Conservation (phyloP, 2,888 invertebrate genomes). For the Andrena dorsata region DNA sequence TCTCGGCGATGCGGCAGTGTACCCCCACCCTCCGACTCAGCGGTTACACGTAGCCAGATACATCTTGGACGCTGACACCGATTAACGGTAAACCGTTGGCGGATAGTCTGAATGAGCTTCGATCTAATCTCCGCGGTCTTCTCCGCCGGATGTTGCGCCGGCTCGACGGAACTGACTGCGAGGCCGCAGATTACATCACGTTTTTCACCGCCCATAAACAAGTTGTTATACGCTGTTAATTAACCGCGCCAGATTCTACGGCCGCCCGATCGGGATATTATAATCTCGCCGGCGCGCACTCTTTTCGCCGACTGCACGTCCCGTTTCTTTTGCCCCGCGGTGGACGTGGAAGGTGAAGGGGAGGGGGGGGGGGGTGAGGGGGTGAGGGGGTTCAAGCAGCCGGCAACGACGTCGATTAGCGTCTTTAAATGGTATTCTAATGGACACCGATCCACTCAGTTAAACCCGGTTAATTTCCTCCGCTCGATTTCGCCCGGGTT, state of each 20-base stretch:
- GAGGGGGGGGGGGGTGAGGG: too few species aligned
- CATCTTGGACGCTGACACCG: slow-evolving; percentile 32
- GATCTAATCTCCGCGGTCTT: slow-evolving; percentile 45
- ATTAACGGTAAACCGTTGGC: slow-evolving; percentile 52
- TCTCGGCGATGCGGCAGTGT: background rate
- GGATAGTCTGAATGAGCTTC: slow-evolving; percentile 37
- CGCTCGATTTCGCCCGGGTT: background rate
- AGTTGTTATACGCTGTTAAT: slow-evolving; percentile 37
- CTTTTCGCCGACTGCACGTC: slow-evolving; percentile 3
- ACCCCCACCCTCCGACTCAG: background rate
- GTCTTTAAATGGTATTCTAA: slow-evolving; percentile 32
- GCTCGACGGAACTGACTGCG: slow-evolving; percentile 14
- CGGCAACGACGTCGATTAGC: slow-evolving; percentile 16
- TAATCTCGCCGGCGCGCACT: slow-evolving; percentile 4
- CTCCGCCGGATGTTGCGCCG: background rate
- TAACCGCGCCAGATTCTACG: slow-evolving; percentile 19
- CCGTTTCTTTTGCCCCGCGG: slow-evolving; percentile 13
- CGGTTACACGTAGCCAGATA: background rate
- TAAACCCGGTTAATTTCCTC: slow-evolving; percentile 22
- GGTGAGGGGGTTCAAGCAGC: background rate
- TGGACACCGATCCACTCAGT: slow-evolving; percentile 31
- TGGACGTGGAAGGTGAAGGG: background rate
- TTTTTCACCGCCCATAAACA: slow-evolving; percentile 28
- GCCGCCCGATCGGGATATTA: slow-evolving; percentile 17
- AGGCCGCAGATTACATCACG: slow-evolving; percentile 34